Conservation (phyloP, 1,140 invertebrate species). For the Ctenoplectra terminalis region DNA sequence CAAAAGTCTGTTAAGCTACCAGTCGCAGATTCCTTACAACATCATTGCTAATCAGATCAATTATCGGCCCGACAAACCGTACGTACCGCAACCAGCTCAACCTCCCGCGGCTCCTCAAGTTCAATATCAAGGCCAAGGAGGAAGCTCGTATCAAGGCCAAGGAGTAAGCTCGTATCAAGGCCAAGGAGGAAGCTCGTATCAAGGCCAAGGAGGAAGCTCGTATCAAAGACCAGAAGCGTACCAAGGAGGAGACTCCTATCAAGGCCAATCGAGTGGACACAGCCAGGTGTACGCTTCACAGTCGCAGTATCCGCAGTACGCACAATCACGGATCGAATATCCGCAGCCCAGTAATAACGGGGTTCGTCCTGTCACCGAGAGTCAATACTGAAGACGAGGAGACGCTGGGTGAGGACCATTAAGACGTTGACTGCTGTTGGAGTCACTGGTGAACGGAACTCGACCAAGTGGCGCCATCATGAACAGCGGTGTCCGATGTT, state of each 20-base stretch:
- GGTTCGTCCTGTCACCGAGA: conserved; percentile 76
- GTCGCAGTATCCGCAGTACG: not conserved
- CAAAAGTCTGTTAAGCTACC: conserved; percentile 75
- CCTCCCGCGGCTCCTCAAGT: conserved; percentile 28
- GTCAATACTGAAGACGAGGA: conserved; percentile 72
- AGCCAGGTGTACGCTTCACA: conserved; percentile 11
- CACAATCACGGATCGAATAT: conserved; percentile 1
- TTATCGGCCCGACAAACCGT: conserved; percentile 74
- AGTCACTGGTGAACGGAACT: no score
- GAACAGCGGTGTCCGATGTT: no score
- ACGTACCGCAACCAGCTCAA: conserved; percentile 75
- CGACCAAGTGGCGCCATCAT: no score
- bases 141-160: conserved; percentile 38
- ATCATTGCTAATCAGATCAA: conserved; percentile 78
- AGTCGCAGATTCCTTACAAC: conserved; percentile 79
- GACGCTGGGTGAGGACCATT: no score
- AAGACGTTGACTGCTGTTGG: no score
- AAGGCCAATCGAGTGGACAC: conserved; percentile 43
- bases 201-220: conserved; percentile 30
- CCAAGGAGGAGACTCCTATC: conserved; percentile 34
- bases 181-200: not conserved
- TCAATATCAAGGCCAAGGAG: conserved; percentile 40
- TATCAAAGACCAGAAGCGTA: no score
- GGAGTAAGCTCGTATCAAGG: no score
- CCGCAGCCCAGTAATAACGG: conserved; percentile 33